These are phyloP conservation scores for Clunio marinus DNA, from an alignment of 2,888 invertebrate species.

Conservation along the genomic window DNA sequence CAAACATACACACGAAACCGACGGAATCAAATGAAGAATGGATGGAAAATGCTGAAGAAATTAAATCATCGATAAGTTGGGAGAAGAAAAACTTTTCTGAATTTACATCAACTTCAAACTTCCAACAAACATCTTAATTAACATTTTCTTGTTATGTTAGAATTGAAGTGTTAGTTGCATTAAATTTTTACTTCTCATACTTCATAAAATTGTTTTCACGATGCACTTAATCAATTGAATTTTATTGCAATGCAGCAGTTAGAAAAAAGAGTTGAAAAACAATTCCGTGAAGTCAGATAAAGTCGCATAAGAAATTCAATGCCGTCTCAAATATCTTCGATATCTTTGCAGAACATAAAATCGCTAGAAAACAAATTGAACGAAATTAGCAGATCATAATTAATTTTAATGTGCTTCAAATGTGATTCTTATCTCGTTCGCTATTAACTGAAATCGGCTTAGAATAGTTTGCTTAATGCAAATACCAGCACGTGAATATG, in stretches of 20 bases:
- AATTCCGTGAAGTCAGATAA: neutral
- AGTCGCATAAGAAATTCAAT: neutral
- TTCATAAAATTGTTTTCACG: neutral
- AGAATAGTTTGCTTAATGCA: neutral
- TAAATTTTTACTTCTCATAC: neutral
- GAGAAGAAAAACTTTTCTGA: neutral
- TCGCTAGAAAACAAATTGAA: neutral
- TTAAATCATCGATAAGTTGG: neutral
- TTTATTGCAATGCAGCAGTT: neutral
- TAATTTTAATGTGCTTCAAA: neutral
- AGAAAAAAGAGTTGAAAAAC: neutral
- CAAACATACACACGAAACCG: no score
- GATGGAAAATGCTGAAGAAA: neutral
- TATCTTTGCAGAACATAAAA: no score
- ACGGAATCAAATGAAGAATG: neutral
- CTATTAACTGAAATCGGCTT: no score
- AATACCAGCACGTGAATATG: neutral
- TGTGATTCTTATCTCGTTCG: neutral
- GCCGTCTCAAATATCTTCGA: neutral
- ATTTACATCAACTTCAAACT: neutral
- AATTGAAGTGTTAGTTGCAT: no score
- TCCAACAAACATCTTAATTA: neutral
- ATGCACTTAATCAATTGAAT: neutral
- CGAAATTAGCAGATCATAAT: neutral
- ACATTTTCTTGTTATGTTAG: neutral